Base-by-base conservation (phyloP, 2,797 vertebrate species). In the Brachyrhaphis roseni region DNA sequence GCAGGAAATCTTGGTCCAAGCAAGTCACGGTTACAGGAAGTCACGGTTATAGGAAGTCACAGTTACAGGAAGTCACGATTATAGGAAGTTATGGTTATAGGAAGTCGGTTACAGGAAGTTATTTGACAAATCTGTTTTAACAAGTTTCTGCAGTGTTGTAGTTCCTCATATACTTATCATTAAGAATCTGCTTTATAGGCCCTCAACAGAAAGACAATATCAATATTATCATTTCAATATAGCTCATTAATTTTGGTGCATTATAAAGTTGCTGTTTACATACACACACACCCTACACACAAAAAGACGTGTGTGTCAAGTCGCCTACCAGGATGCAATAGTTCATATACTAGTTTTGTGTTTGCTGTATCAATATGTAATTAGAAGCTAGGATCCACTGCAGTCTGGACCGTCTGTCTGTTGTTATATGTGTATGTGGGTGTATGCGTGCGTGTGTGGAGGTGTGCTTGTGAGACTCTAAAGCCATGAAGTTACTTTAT, bases 351-450 rank as follows among this genome's bases (percentile, higher is more conserved):
- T 36, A 77, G 79, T 85, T 80, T 89, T 84, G 78, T 89, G 81
- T 81, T 89, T 88, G 82, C 84, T 86, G 78, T 92, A 91, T 91
- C 89, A 93, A 90, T 89, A 87, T 93, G 85, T 93, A 92, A 91
- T 92, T 90, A 90, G 81, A 91, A 88, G 51, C 81, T 68, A 86
- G 82, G 53, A 90, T 73, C 75, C 79, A 57, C 87, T 83, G 86
- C 86, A 88, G 81, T 88, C 87, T 87, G 84, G 77, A 86, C 80
- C 20, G 23, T 36, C 45, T 75, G 79, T 79, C 82, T 80, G 41
- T 66, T 66, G 34, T 39, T 66, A 6, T 39, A 39, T 64, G 7
- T 71, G 72, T 53, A 70, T 78, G 47, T 45, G 66, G 39, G 18
- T 36, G 72, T 43, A 8, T 51, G 76, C 57, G 23, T 62, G 68